Base-by-base conservation (phyloP, 2,888 invertebrate species). In the Netelia fuscicornis region DNA sequence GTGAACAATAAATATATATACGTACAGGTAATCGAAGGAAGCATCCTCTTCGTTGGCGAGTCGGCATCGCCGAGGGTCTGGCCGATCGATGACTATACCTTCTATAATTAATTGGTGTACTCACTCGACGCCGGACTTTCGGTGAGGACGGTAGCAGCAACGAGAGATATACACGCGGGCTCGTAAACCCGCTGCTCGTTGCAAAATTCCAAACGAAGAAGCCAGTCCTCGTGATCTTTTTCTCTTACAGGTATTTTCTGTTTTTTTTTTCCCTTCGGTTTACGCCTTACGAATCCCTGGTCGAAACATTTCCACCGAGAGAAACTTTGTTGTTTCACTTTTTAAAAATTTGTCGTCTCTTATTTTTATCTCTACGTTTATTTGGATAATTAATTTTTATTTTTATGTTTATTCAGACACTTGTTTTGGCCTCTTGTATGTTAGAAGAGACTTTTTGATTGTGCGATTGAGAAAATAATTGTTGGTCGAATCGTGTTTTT, bases 71-170 rank as follows among this genome's bases (percentile, higher is more conserved):
- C 78, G 83, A 86, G 83, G 77, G 83, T 81, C 78, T 83, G 48
- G 65, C 64, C 83, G 81, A 85, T 83, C 83, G 85, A 85, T 83
- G 76, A 74, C 76, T 83, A 68, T 77, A 80, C 77, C 52, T 81
- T 83, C 85, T 85, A 74, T 83, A 85, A 85, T 85, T 85, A 85
- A 85, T 85, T 83, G 74, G 74, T 74, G 60, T 67, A 58, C 58
- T 65, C 58, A 54, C 80, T 74, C 68, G 81, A 52, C 67, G 64
- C 67, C 54, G 74, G 67, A 60, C 67, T 48, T 74, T 56, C 58
- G 23, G 48, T 68, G 58, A 17, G 81, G 67, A 68, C 74, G 48
- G 60, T 44, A 56, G 58, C 67, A 23, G 67, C 60, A 62, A 37
- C 62, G 74, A 62, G 48, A 17, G 48, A 13, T 25, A 62, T n/a